Conservation (phyloP, 2,797 vertebrate species). For the Gastrophryne carolinensis region DNA sequence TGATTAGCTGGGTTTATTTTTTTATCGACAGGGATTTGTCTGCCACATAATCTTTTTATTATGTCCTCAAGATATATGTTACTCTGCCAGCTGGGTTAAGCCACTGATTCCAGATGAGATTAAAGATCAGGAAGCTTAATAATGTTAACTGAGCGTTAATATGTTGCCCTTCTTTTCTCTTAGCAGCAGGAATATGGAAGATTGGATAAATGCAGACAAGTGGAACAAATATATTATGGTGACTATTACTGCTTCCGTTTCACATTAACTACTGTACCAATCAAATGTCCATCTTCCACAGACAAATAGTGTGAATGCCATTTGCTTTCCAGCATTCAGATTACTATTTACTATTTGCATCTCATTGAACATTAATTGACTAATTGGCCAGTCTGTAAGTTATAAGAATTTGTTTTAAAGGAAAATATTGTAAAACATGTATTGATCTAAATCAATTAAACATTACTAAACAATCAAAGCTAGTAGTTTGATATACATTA, state of each 20-base stretch:
- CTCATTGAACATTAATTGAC: conserved; percentile 35
- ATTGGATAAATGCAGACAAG: conserved; percentile 54
- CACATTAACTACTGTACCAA: conserved; percentile 17
- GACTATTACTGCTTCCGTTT: conserved; percentile 44
- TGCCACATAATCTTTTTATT: conserved; percentile 52
- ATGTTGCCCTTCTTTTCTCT: conserved; percentile 47
- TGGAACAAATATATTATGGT: conserved; percentile 49
- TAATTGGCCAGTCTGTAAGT: conserved; percentile 49
- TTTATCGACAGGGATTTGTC: conserved; percentile 48
- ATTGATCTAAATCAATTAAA: no score
- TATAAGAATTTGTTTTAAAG: conserved; percentile 39
- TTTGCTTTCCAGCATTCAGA: conserved; percentile 50
- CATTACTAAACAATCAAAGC: no score
- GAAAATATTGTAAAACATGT: no score
- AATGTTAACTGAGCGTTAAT: conserved; percentile 53
- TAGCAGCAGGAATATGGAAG: conserved; percentile 51
- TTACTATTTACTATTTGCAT: conserved; percentile 48
- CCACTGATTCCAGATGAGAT: conserved; percentile 55
- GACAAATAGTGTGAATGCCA: conserved; percentile 45
- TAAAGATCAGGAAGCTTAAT: conserved; percentile 58
- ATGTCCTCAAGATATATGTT: conserved; percentile 54
- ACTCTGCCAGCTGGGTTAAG: conserved; percentile 56
- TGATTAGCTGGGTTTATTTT: conserved; percentile 47
- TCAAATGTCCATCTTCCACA: conserved; percentile 28
- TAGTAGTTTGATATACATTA: no score